A percentile compares a stretch with the other conserved stretches of the same genome.
These are phyloP conservation scores for Athetis lepigone DNA, from an alignment of 2,888 invertebrate species.

Conservation along the genomic window DNA sequence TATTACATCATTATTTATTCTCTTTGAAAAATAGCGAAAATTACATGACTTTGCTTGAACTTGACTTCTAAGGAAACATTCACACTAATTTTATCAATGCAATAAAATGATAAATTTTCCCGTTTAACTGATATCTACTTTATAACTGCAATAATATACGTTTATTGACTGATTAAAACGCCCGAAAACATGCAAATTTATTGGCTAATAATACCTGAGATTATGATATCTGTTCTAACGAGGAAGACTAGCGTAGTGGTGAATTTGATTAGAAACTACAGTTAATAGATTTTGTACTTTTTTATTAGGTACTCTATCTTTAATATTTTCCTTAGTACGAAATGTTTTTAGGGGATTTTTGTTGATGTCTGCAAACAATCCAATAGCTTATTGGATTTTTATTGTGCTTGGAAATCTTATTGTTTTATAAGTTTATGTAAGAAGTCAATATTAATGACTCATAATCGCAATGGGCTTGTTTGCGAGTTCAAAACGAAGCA, in stretches of 20 bases:
- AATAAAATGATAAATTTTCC: slow-evolving; percentile 46
- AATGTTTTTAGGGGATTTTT: no score
- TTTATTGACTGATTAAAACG: slow-evolving; percentile 46
- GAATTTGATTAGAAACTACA: neutral
- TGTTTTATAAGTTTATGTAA: no score
- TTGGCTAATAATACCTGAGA: slow-evolving; percentile 27
- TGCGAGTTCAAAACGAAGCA: no score
- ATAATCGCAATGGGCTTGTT: no score
- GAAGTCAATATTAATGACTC: no score
- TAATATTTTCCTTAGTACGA: neutral
- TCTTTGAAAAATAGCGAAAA: no score
- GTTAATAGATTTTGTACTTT: neutral
- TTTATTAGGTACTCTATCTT: no score
- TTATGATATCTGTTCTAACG: slow-evolving; percentile 19
- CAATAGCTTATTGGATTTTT: no score
- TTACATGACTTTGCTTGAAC: slow-evolving; percentile 20
- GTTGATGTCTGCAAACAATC: no score
- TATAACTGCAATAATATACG: slow-evolving; percentile 30
- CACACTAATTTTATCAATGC: slow-evolving; percentile 22
- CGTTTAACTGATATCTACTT: slow-evolving; percentile 17
- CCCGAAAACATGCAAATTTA: slow-evolving; percentile 32
- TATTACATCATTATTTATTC: neutral
- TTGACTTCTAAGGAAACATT: slow-evolving; percentile 25
- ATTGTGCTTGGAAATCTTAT: no score
- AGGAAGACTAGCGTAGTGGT: neutral